These are phyloP conservation scores for Chloroceryle aenea DNA, from an alignment of 2,113 vertebrate species.

Conservation along the genomic window DNA sequence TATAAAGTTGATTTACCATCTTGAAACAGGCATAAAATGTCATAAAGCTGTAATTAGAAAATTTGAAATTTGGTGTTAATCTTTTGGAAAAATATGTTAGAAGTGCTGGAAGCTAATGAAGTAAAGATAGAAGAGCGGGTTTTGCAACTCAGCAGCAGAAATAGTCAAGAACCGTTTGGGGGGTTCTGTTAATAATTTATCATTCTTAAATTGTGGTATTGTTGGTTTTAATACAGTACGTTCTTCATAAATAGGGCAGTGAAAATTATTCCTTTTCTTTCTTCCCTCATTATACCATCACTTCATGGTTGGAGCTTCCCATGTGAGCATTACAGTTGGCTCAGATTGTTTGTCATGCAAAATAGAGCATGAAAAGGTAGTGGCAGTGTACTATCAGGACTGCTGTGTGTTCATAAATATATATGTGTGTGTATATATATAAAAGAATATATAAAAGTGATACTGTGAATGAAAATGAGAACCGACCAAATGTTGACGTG, in stretches of 20 bases:
- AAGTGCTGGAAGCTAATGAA: background rate
- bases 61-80: background rate
- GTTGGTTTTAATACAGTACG: background rate
- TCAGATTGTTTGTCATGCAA: background rate
- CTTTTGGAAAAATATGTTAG: background rate
- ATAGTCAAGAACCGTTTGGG: background rate
- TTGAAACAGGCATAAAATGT: background rate
- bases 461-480: background rate
- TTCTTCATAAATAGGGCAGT: background rate
- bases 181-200: background rate
- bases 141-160: background rate
- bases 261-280: background rate
- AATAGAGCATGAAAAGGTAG: background rate
- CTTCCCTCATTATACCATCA: rapidly evolving
- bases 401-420: background rate
- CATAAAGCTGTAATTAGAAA: background rate
- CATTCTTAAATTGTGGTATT: background rate
- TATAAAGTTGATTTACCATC: background rate
- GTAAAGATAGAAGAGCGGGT: background rate
- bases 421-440: background rate
- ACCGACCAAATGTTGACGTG: background rate
- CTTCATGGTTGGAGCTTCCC: background rate
- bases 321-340: background rate
- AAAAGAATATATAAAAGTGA: background rate
- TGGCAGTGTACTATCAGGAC: background rate